Evolutionary conservation across 2,113 vertebrate genomes (phyloP).

Genomic region (Scartelaos histophorus): DNA sequence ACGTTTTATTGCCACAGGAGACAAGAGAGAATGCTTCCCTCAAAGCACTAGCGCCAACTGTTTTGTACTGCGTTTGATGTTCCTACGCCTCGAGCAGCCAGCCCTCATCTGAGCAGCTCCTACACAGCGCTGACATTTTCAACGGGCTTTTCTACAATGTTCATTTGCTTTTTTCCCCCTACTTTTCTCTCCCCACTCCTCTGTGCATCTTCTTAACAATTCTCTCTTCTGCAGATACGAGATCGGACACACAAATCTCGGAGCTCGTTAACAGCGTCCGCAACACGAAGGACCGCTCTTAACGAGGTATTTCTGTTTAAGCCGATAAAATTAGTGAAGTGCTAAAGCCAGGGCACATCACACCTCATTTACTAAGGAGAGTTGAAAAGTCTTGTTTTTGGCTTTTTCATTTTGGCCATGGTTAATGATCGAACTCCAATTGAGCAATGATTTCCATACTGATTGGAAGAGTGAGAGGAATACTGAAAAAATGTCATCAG

Average conservation of each 20-base stretch:
- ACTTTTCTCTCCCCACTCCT: conserved; percentile 14
- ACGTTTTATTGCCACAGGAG: conserved; percentile 17
- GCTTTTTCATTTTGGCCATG: conserved; percentile 13
- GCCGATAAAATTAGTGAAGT: conserved; percentile 47
- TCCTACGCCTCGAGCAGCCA: conserved; percentile 37
- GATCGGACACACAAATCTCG: conserved; percentile 37
- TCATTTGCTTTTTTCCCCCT: conserved; percentile 29
- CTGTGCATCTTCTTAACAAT: conserved; percentile 14
- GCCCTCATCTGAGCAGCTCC: conserved; percentile 35
- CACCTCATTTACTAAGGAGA: conserved; percentile 39
- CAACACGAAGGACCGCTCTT: conserved; percentile 29
- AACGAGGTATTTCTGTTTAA: conserved; percentile 57
- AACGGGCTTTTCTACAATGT: conserved; percentile 19
- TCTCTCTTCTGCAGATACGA: background rate
- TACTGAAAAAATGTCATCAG: background rate
- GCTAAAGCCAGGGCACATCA: conserved; percentile 27
- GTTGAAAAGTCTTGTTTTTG: background rate
- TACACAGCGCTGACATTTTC: conserved; percentile 46
- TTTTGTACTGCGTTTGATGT: conserved; percentile 43
- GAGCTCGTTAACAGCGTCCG: conserved; percentile 56
- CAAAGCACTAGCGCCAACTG: conserved; percentile 4
- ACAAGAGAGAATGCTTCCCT: conserved; percentile 21
- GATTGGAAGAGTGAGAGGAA: background rate
- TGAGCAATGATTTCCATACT: background rate
- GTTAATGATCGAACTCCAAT: background rate